phyloP scores from a whole-genome alignment of 2,888 invertebrate species.

The Caenorhabditis angaria region DNA sequence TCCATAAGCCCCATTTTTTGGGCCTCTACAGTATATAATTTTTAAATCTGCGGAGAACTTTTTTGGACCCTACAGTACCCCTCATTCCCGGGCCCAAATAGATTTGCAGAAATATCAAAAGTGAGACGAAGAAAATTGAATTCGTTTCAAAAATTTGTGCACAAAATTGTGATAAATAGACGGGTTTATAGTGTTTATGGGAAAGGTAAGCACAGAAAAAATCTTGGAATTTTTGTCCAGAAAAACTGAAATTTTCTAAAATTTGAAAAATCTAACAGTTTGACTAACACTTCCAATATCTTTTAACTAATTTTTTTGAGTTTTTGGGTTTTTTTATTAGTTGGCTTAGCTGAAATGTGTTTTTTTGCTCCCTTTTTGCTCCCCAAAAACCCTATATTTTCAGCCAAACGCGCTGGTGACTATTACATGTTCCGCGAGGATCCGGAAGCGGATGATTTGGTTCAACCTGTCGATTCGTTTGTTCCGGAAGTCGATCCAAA shows the following conservation, averaged over 20 bases:
- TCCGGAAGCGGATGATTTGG: constrained; percentile 65
- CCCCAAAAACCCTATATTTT: constrained; percentile 49
- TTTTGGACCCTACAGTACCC: too few relatives aligned
- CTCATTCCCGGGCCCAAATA: too few relatives aligned
- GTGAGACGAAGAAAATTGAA: background rate
- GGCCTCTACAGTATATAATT: too few relatives aligned
- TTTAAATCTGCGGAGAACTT: too few relatives aligned
- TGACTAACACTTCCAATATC: constrained; percentile 9
- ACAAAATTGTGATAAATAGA: background rate
- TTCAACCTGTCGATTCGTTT: constrained; percentile 61
- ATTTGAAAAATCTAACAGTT: too few relatives aligned
- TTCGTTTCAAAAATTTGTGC: background rate
- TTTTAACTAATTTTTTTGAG: constrained; percentile 13
- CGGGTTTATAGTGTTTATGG: background rate
- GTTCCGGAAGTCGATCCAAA: constrained; percentile 69
- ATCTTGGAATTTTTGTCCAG: too few relatives aligned
- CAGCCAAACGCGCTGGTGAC: constrained; percentile 96
- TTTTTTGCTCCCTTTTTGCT: too few relatives aligned
- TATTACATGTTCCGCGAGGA: constrained; percentile 98
- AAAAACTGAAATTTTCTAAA: constrained; percentile 11
- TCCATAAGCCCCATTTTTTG: too few relatives aligned
- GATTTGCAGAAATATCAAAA: too few relatives aligned
- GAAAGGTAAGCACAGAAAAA: background rate
- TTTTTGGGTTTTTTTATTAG: constrained; percentile 14
- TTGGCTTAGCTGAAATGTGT: constrained; percentile 1